Base-by-base conservation (phyloP, 2,888 invertebrate genomes). In the Cerastis rubricosa region DNA sequence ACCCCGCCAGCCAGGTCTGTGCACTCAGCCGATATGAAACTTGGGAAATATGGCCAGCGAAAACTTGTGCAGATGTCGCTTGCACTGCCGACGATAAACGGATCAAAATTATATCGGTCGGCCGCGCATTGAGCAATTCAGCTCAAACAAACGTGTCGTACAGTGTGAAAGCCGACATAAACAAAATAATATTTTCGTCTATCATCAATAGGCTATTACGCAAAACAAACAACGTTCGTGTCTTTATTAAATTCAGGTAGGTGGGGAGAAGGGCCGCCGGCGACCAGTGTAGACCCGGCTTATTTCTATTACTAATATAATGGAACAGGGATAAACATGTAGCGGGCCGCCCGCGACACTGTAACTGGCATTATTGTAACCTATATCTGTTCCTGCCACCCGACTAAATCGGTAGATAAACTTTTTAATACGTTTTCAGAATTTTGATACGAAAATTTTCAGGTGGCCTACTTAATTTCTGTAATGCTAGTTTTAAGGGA, bases 181-280 rank as follows among this genome's bases (percentile, higher is more conserved):
- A 72, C 65, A 59, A 74, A 69, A 74, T 77, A 69, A 81, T 81
- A 72, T 82, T 78, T 82, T 70, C 59, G 7, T 64, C 74, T 70
- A 72, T 74, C 70, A 72, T 81, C 68, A 84, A 75, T 75, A 69
- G 49, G 47, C 59, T 65, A 63, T 73, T 74, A 85, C 74, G 64
- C 74, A 78, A 74, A 25, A 73, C 66, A 85, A 77, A 83, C 78
- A 76, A 75, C 72, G 68, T 78, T 72, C 45, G 19, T 79, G 71
- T 74, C 80, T 85, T 80, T 85, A 86, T 85, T 83, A 86, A 85
- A 78, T 72, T 85, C 76, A 81, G 77, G 77, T 78, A 77, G 75
- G 68, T 74, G 76, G 67, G 22, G 73, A 76, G 67, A 70, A 67
- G 57, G 74, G 71, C 66, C 75, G 70, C 68, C 72, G 69, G 67